A percentile compares a stretch with the other conserved stretches of the same genome.
These are phyloP conservation scores for Sinonovacula constricta DNA, from an alignment of 1,140 invertebrate genomes.

Conservation along the genomic window DNA sequence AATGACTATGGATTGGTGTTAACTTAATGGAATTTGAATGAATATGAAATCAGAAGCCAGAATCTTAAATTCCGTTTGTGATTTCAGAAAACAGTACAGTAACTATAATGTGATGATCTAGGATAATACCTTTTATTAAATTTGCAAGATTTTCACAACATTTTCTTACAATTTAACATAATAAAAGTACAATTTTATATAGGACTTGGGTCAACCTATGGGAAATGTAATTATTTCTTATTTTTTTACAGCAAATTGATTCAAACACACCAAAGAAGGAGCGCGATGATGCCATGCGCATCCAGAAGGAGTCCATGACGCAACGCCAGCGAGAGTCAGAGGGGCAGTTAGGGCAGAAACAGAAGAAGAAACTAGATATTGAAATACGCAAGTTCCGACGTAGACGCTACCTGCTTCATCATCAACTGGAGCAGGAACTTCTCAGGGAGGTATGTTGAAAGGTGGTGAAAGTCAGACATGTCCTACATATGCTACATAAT, in stretches of 20 bases:
- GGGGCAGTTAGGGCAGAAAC: conserved; percentile 89
- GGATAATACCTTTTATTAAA: no score
- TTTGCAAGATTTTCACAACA: no score
- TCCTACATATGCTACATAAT: no score
- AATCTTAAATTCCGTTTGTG: no score
- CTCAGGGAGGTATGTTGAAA: conserved; percentile 91
- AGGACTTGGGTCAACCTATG: neutral
- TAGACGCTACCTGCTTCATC: conserved; percentile 91
- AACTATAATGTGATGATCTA: no score
- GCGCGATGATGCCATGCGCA: conserved; percentile 88
- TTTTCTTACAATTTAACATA: neutral
- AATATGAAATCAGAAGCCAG: no score
- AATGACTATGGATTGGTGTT: no score
- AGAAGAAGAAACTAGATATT: conserved; percentile 94
- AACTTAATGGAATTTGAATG: no score
- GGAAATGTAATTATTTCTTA: no score
- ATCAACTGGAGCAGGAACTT: conserved; percentile 94
- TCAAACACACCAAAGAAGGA: conserved; percentile 95
- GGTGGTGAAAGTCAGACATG: no score
- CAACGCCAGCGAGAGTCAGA: conserved; percentile 95
- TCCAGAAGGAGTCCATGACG: conserved; percentile 94
- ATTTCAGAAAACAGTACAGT: no score
- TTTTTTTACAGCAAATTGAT: conserved; percentile 86
- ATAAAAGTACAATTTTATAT: no score
- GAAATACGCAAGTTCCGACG: conserved; percentile 95